phyloP scores from a whole-genome alignment of 2,113 vertebrate genomes.

The Zonotrichia leucophrys region DNA sequence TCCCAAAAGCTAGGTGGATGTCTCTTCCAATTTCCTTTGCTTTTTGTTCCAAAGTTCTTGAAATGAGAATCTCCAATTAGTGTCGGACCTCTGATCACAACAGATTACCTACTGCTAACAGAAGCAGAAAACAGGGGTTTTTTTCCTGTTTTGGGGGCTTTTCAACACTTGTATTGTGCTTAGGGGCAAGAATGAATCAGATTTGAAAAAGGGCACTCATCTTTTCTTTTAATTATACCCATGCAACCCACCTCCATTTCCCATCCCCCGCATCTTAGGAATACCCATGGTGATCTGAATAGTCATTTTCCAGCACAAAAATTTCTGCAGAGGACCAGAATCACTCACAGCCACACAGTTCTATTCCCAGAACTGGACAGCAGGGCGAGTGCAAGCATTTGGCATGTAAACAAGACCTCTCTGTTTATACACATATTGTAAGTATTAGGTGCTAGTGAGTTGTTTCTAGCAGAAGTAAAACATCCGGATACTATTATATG shows the following conservation, averaged over 20 bases:
- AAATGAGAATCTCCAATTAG: background rate
- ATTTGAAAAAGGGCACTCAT: background rate
- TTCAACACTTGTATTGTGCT: background rate
- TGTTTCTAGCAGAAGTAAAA: constrained; percentile 37
- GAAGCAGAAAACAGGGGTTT: background rate
- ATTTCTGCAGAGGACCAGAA: background rate
- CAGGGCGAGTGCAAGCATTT: constrained; percentile 35
- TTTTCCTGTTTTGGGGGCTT: background rate
- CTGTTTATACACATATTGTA: constrained; percentile 67
- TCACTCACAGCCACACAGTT: constrained; percentile 22
- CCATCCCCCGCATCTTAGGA: background rate
- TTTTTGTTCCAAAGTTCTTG: background rate
- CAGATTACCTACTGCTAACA: background rate
- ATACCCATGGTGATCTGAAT: background rate
- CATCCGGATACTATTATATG: constrained; percentile 42
- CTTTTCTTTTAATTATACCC: background rate
- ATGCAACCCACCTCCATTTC: background rate
- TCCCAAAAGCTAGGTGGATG: background rate
- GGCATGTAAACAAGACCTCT: constrained; percentile 62
- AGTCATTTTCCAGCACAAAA: background rate
- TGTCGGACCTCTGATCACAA: background rate
- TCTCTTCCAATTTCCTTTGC: background rate
- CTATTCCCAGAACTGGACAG: background rate
- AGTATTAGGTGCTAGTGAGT: constrained; percentile 57
- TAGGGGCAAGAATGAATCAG: background rate